A percentile compares a stretch with the other conserved stretches of the same genome.
phyloP scores from a whole-genome alignment of 2,888 invertebrate genomes.

The Teleiodes luculella region DNA sequence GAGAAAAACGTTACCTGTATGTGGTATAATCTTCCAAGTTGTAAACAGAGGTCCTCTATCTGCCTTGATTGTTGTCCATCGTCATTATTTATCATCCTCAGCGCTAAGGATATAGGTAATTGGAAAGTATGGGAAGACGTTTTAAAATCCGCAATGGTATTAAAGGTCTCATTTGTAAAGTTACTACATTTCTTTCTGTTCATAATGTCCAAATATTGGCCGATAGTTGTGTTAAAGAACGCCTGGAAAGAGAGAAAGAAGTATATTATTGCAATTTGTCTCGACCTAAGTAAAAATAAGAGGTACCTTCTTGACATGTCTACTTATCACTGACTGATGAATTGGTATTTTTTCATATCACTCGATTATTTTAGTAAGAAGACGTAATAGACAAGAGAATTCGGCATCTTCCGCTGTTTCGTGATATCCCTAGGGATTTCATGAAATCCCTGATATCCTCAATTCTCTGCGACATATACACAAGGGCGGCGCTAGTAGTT shows the following conservation, averaged over 20 bases:
- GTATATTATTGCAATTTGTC: too few species aligned
- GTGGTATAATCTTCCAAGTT: slow-evolving; percentile 96
- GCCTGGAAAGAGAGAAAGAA: slow-evolving; percentile 56
- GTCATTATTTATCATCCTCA: slow-evolving; percentile 85
- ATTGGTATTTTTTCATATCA: too few species aligned
- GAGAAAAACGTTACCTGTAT: slow-evolving; percentile 91
- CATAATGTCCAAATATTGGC: slow-evolving; percentile 87
- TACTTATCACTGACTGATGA: too few species aligned
- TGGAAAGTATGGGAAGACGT: slow-evolving; percentile 94
- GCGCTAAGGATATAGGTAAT: slow-evolving; percentile 89
- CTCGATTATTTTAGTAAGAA: too few species aligned
- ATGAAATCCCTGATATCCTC: too few species aligned
- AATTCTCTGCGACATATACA: too few species aligned
- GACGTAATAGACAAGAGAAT: too few species aligned
- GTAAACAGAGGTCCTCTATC: slow-evolving; percentile 87
- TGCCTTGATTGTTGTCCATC: slow-evolving; percentile 83
- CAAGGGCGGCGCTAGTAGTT: too few species aligned
- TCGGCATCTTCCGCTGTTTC: too few species aligned
- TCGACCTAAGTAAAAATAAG: too few species aligned
- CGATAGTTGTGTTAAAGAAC: slow-evolving; percentile 83
- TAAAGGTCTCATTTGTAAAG: slow-evolving; percentile 90
- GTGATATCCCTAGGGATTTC: too few species aligned
- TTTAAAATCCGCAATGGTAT: slow-evolving; percentile 91
- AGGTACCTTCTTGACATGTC: too few species aligned
- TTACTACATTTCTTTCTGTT: slow-evolving; percentile 53